These are phyloP conservation scores for Drosophila miranda DNA, from an alignment of 1,140 invertebrate genomes.

Conservation along the genomic window DNA sequence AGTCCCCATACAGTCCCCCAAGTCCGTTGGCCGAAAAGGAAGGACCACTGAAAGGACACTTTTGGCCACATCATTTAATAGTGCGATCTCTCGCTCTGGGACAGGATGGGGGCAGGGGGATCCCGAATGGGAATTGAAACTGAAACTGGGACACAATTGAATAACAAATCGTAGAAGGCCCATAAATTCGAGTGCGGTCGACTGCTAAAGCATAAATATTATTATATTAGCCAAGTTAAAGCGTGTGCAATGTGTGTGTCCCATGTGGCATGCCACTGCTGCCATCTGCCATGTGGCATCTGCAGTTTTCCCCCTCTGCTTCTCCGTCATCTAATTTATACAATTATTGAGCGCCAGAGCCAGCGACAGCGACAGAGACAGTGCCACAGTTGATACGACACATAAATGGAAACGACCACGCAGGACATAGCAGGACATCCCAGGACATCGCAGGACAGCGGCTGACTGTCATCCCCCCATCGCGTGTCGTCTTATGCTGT, in stretches of 20 bases:
- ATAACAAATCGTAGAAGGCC: slow-evolving; percentile 71
- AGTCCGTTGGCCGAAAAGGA: slow-evolving; percentile 35
- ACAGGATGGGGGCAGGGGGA: too few species aligned
- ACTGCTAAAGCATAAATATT: slow-evolving; percentile 73
- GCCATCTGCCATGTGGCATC: slow-evolving; percentile 9
- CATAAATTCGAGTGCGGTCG: slow-evolving; percentile 63
- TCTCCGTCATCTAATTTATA: slow-evolving; percentile 68
- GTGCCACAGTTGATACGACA: slow-evolving; percentile 41
- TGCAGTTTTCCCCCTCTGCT: not conserved
- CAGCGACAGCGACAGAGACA: too few species aligned
- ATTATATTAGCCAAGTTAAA: slow-evolving; percentile 64
- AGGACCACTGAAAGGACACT: slow-evolving; percentile 24
- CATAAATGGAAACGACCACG: slow-evolving; percentile 55
- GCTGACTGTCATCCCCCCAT: slow-evolving; percentile 58
- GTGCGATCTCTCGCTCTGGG: slow-evolving; percentile 5
- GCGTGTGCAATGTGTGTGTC: slow-evolving; percentile 8
- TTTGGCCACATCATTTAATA: slow-evolving; percentile 38
- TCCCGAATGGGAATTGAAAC: slow-evolving; percentile 1
- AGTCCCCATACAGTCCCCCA: slow-evolving; percentile 40
- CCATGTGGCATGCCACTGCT: slow-evolving; percentile 30
- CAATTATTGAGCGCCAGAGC: slow-evolving; percentile 66
- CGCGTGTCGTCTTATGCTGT: slow-evolving; percentile 75
- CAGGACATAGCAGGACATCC: not conserved
- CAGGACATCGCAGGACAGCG: not conserved
- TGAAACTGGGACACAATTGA: slow-evolving; percentile 56